Evolutionary conservation across 1,140 invertebrate genomes (phyloP), one percentile per base, ranked within the genome.

Genomic region (Piezodorus guildinii): DNA sequence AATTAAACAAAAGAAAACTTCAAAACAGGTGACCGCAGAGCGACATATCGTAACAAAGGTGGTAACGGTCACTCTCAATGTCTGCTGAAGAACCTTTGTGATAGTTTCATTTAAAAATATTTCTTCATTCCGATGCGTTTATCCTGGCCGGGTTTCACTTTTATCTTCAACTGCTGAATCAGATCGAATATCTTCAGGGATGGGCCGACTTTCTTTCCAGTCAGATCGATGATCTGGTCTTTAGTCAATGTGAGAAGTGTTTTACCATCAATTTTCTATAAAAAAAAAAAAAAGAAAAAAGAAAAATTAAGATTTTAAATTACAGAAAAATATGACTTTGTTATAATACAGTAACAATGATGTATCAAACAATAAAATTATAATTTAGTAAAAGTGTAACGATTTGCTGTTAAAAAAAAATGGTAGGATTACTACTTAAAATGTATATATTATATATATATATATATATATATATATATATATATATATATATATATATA

Each of bases 181-280:
- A 96, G 80, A 77, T 95, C 90, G 71, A 83, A 89, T 72, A 96
- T 94, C 79, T 96, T 96, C 25, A 96, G 73, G 6, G 91, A 93
- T 9, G 93, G 92, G 5, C 94, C 94, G 62, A 96, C 90, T 80
- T 95, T 96, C 79, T 91, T 93, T 67, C 90, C 87, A 15, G 92
- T 86, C 34, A 94, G 78, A 71, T 88, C 86, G 68, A 94, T 85
- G 62, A 95, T 90, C 75, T 94, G 85, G 72, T 94, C 91, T 77
- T 94, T 93, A 43, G 85, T 87, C 54, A 96, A 75, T 60, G 82
- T 81, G 45, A 95, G 74, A 69, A 96, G 77, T 70, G 81, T 81
- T 62, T 85, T 83, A 0, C 93, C 93, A 71, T 89, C 86, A 66
- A 96, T 85, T 73, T 82, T 81, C 80, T 85, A 74, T 27, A 78